A percentile compares a stretch with the other conserved stretches of the same genome.
Evolutionary conservation across 2,888 invertebrate genomes (phyloP).

Genomic region (Geophilus truncorum): DNA sequence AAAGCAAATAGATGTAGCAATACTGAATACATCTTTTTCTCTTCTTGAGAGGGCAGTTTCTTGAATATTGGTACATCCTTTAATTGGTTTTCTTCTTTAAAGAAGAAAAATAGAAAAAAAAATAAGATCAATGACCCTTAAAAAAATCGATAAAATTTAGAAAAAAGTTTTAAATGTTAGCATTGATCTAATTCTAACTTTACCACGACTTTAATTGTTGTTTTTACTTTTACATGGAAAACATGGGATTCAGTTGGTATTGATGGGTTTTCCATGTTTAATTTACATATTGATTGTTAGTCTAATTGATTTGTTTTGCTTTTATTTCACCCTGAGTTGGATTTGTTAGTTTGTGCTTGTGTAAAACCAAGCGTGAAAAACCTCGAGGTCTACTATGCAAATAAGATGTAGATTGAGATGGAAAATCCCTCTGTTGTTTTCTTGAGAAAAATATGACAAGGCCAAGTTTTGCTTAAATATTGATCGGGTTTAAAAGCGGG

Average conservation of each 20-base stretch:
- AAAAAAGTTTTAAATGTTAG: too few species aligned
- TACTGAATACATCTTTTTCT: not conserved
- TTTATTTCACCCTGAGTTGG: not conserved
- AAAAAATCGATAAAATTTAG: too few species aligned
- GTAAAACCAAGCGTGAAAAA: not conserved
- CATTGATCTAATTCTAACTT: too few species aligned
- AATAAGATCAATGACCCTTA: too few species aligned
- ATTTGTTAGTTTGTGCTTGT: not conserved
- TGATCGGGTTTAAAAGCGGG: not conserved
- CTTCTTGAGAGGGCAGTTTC: not conserved
- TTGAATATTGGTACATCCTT: too few species aligned
- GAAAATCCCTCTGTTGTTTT: not conserved
- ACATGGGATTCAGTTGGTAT: too few species aligned
- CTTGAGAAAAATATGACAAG: not conserved
- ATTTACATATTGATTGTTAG: not conserved
- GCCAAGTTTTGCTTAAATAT: not conserved
- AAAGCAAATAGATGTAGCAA: not conserved
- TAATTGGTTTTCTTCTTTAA: too few species aligned
- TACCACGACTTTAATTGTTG: too few species aligned
- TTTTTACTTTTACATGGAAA: too few species aligned
- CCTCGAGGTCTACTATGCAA: not conserved
- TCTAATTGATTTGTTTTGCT: slow-evolving; percentile 15
- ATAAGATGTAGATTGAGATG: slow-evolving; percentile 15
- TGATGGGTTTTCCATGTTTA: not conserved
- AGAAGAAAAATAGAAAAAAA: too few species aligned